Evolutionary conservation across 2,888 invertebrate genomes (phyloP).

Genomic region (Agonum fuliginosum): DNA sequence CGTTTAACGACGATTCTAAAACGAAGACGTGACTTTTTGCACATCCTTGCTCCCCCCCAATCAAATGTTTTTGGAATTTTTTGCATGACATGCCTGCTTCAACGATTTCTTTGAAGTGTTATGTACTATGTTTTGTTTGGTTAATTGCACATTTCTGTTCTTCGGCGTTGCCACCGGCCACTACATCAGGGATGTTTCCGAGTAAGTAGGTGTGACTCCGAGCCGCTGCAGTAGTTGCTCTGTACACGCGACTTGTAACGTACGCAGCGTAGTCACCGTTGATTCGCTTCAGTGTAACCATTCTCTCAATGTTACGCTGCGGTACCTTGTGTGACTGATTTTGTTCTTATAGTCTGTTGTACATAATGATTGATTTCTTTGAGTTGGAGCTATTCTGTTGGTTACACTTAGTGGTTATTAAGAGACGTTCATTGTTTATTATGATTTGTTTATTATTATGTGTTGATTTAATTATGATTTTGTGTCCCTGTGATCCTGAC

Average conservation of each 20-base stretch:
- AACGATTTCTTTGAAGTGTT: conserved; percentile 66
- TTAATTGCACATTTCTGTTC: conserved; percentile 81
- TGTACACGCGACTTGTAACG: neutral
- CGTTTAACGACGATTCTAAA: conserved; percentile 74
- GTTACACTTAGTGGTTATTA: conserved; percentile 53
- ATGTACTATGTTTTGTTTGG: conserved; percentile 78
- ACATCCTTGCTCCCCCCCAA: conserved; percentile 82
- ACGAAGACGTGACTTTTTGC: conserved; percentile 74
- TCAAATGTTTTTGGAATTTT: conserved; percentile 71
- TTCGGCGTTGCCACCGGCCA: conserved; percentile 76
- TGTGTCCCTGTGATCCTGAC: conserved; percentile 72
- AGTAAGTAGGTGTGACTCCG: conserved; percentile 78
- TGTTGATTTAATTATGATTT: conserved; percentile 70
- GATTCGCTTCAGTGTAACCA: conserved; percentile 10
- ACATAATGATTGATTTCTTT: conserved; percentile 34
- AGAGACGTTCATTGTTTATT: conserved; percentile 25
- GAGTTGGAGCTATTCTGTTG: conserved; percentile 40
- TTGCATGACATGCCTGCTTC: conserved; percentile 85
- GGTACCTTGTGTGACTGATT: conserved; percentile 52
- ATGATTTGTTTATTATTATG: conserved; percentile 41
- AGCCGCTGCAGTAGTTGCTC: conserved; percentile 61
- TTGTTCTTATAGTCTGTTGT: conserved; percentile 51
- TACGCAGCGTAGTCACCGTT: conserved; percentile 46
- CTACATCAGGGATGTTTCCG: conserved; percentile 84
- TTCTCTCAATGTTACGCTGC: neutral